phyloP scores from a whole-genome alignment of 2,113 vertebrate species.

The Chaetodon trifascialis region DNA sequence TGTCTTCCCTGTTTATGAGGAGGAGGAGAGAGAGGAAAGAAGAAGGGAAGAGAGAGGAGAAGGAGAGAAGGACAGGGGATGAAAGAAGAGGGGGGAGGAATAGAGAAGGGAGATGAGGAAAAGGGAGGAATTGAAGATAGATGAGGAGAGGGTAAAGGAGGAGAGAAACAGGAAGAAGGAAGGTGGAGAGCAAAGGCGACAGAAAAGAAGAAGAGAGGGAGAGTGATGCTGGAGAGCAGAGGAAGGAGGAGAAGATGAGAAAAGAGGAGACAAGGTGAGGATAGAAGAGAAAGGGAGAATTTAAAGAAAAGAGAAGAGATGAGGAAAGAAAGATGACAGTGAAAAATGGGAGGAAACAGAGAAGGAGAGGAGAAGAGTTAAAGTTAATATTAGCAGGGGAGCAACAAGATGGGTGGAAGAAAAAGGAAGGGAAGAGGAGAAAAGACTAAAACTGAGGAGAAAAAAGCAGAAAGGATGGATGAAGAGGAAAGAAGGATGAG shows the following conservation, averaged over 20 bases:
- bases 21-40: not conserved
- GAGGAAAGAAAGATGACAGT: not conserved
- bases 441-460: not conserved
- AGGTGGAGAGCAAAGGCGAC: not conserved
- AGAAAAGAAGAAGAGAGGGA: too few relatives aligned
- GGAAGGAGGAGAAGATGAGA: not conserved
- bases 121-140: not conserved
- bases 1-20: conserved; percentile 47
- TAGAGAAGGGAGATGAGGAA: not conserved
- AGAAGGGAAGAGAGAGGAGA: not conserved
- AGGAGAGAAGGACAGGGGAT: not conserved
- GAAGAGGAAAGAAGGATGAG: not conserved
- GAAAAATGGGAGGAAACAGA: not conserved
- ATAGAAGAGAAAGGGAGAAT: not conserved
- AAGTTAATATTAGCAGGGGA: not conserved
- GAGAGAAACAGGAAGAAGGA: not conserved
- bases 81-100: not conserved
- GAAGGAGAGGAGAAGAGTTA: not conserved
- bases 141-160: not conserved
- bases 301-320: not conserved
- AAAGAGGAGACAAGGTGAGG: not conserved
- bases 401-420: not conserved
- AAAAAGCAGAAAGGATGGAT: not conserved
- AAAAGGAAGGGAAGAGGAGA: not conserved
- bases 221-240: not conserved